These are phyloP conservation scores for Lophochroa leadbeateri DNA, from an alignment of 2,113 vertebrate genomes.

Conservation along the genomic window DNA sequence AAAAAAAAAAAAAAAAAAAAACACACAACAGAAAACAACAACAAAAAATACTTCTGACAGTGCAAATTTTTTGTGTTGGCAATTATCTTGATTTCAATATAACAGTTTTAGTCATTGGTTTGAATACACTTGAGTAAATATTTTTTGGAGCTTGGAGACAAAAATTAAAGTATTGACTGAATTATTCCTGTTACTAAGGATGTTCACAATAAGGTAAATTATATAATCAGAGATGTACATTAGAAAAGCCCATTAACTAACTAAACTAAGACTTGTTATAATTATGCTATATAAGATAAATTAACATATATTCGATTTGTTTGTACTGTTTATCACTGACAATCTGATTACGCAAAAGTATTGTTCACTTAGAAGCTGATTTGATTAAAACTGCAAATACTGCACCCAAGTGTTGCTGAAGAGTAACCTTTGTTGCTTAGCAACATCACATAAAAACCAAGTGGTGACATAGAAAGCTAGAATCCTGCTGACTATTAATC, in stretches of 20 bases:
- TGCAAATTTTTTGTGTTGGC: neutral
- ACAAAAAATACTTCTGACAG: neutral
- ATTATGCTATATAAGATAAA: neutral
- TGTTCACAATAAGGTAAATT: neutral
- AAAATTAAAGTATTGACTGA: neutral
- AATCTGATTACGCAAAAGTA: neutral
- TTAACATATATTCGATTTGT: neutral
- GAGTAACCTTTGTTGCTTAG: constrained; percentile 63
- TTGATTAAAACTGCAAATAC: constrained; percentile 51
- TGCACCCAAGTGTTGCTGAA: constrained; percentile 32
- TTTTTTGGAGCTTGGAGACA: neutral
- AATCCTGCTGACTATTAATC: constrained; percentile 56
- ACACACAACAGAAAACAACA: neutral
- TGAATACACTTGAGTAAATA: neutral
- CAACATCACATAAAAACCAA: constrained; percentile 54
- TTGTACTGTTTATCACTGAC: neutral
- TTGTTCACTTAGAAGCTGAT: constrained; percentile 39
- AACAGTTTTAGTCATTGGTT: neutral
- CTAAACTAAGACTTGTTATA: neutral
- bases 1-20: neutral
- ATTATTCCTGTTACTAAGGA: neutral
- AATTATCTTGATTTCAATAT: neutral
- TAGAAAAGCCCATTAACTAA: neutral
- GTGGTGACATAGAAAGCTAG: constrained; percentile 11
- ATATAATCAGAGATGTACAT: neutral